A percentile compares a stretch with the other conserved stretches of the same genome.
These are phyloP conservation scores for Antidorcas marsupialis DNA, from an alignment of 2,113 vertebrate species.

Conservation along the genomic window DNA sequence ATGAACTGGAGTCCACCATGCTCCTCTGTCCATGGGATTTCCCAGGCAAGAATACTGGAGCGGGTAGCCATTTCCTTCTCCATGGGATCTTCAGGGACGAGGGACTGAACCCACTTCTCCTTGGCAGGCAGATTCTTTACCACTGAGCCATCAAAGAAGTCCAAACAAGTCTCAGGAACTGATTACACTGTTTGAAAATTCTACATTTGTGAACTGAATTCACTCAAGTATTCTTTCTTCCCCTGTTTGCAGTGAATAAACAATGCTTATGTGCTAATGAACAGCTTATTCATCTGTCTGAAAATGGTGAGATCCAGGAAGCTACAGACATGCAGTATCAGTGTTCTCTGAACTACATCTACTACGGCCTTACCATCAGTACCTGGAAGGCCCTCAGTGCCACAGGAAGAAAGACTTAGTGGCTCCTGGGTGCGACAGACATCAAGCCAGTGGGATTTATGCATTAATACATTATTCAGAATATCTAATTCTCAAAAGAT, in stretches of 20 bases:
- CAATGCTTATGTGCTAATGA: not conserved
- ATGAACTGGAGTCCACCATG: not conserved
- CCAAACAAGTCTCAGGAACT: not conserved
- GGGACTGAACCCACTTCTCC: not conserved
- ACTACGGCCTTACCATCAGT: accelerated
- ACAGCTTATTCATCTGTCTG: not conserved
- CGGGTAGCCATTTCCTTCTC: not conserved
- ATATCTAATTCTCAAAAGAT: not conserved
- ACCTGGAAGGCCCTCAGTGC: not conserved
- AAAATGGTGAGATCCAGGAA: not conserved
- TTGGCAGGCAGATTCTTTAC: not conserved
- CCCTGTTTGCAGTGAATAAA: not conserved
- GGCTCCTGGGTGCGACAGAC: not conserved
- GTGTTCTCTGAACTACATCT: not conserved
- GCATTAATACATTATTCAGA: not conserved
- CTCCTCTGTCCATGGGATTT: not conserved
- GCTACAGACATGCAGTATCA: not conserved
- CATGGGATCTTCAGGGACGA: not conserved
- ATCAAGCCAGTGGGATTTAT: not conserved
- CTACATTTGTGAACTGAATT: not conserved
- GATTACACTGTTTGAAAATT: not conserved
- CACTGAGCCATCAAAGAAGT: not conserved
- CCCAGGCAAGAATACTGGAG: not conserved
- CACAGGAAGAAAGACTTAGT: not conserved
- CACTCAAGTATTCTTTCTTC: not conserved